phyloP scores from a whole-genome alignment of 2,113 vertebrate genomes.

The Macroglossus sobrinus region DNA sequence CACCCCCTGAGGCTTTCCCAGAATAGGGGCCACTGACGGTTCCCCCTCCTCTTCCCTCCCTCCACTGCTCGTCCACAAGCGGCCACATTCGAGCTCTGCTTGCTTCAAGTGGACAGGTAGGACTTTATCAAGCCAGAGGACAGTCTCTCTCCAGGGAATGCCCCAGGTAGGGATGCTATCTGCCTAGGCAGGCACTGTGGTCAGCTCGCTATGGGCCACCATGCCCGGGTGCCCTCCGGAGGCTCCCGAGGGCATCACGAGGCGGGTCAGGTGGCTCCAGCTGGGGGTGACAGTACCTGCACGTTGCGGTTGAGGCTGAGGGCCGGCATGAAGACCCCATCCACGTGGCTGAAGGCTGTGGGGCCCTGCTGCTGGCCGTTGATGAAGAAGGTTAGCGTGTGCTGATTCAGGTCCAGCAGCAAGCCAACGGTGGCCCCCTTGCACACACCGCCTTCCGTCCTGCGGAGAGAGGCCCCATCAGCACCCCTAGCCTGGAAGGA shows the following conservation, averaged over 20 bases:
- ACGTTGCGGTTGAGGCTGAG: constrained; percentile 98
- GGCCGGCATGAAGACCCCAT: constrained; percentile 96
- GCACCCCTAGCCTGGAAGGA: background rate
- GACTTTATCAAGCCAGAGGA: accelerated
- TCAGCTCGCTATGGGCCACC: accelerated
- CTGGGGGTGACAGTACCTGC: constrained; percentile 82
- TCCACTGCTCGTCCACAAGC: too few species aligned
- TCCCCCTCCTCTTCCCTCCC: too few species aligned
- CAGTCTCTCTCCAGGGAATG: background rate
- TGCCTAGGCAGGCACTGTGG: accelerated
- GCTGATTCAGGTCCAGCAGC: constrained; percentile 95
- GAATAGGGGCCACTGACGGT: background rate
- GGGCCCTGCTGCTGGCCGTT: constrained; percentile 98
- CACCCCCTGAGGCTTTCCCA: background rate
- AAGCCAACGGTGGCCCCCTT: constrained; percentile 94
- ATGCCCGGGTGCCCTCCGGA: accelerated
- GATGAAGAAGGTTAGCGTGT: constrained; percentile 94
- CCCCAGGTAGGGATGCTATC: background rate
- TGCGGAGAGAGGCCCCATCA: constrained; percentile 66
- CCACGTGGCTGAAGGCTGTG: constrained; percentile 93
- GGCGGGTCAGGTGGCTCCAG: too few species aligned
- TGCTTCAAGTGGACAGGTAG: background rate
- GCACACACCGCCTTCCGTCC: constrained; percentile 95
- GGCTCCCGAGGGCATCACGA: accelerated
- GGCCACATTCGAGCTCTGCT: background rate